Evolutionary conservation across 1,140 invertebrate genomes (phyloP), one percentile per base, ranked within the genome.

Genomic region (Epicauta chinensis): DNA sequence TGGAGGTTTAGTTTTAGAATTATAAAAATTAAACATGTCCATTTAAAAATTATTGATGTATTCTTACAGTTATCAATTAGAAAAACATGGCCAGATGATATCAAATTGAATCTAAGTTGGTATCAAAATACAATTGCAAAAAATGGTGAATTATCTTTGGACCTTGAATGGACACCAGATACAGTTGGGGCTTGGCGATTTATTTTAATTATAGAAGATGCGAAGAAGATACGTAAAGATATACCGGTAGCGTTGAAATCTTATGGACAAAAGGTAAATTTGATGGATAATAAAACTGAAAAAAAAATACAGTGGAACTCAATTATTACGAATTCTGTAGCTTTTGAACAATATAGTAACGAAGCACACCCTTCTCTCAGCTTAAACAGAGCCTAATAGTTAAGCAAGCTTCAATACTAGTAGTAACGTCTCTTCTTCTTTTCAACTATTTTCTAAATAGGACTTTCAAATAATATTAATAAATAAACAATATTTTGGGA

Each of bases 211-310:
- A 68, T 87, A 11, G 74, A 73, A 0, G 82, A 84, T 69, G 78
- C 73, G 41, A 75, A 76, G 44, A 75, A 77, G 55, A 77, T 82
- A 12, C 77, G 80, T 59, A 81, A 82, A 66, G 82, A 85, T 59
- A 74, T 86, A n/a, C 70, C 78, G 41, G 63, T 87, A 17, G 76
- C 80, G 2, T 75, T 82, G 1, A 82, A 82, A 66, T 49, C 61
- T 16, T 17, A 51, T 7, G 16, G 30, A 29, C 38, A 46, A 14
- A 65, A 57, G 49, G 60, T 64, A 32, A 23, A n/a, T n/a, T n/a
- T n/a, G n/a, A n/a, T n/a, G n/a, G n/a, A n/a, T n/a, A n/a, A n/a
- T n/a, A n/a, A n/a, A n/a, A n/a, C n/a, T n/a, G n/a, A n/a, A n/a
- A n/a, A n/a, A n/a, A n/a, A n/a, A n/a, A n/a, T n/a, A n/a, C n/a